Base-by-base conservation (phyloP, 1,140 invertebrate species). In the Olivierus martensii region DNA sequence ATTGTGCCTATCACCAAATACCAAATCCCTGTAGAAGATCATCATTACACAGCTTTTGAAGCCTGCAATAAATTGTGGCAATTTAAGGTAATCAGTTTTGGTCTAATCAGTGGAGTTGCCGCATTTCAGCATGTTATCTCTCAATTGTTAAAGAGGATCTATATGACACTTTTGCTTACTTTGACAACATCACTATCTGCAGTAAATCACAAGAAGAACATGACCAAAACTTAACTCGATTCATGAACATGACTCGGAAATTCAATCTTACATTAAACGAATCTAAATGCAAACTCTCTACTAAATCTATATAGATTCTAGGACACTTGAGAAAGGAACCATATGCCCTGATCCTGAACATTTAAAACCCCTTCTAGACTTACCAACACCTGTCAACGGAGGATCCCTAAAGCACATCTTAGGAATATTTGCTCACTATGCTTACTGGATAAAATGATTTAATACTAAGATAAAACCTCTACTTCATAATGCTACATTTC, bases 121-220 rank as follows among this genome's bases (percentile, higher is more conserved):
- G 15, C 12, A 38, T 69, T 67, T 48, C 68, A 71, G 52, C 46
- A 62, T 7, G 59, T 65, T 34, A 67, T 71, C 49, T 65, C 71
- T 38, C 44, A 61, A 43, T 72, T 77, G 45, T 17, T 5, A 46
- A 56, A 41, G 42, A 58, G 11, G 18, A 52, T n/a, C 45, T 61
- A 7, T 49, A 45, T 2, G 51, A 46, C 11, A 54, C 49, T 19
- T 51, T 52, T 35, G 38, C 56, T 12, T 61, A 59, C 54, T 19
- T 57, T 1, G 59, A 62, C 53, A 49, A 62, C 47, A 34, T 60
- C 3, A 60, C 52, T 21, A 53, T 56, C 9, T 60, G 47, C 44
- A 43, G 12, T 11, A 34, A 42, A 18, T 41, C 10, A 5, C 36
- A 49, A 19, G 19, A 58, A 28, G 46, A 54, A 48, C 56, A 55